Conservation (phyloP, 1,140 invertebrate species). For the Medauroidea extradentata region DNA sequence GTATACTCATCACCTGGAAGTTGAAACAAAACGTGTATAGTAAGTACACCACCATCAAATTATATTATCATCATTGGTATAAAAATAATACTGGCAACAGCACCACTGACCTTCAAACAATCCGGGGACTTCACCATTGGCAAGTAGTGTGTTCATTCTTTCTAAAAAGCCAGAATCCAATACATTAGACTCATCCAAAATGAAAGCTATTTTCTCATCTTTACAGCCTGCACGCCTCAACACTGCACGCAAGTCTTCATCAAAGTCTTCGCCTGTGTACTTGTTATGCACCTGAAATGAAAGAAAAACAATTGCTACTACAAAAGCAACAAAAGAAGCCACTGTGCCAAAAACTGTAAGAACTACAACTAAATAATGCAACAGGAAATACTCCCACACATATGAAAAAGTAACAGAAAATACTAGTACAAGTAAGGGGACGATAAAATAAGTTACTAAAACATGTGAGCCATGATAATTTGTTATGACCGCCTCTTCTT, state of each 20-base stretch:
- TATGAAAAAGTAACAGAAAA: too few species aligned
- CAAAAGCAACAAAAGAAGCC: too few species aligned
- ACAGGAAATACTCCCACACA: too few species aligned
- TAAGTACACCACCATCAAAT: too few species aligned
- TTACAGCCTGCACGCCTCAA: conserved; percentile 92
- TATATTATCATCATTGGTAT: neutral
- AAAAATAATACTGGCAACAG: neutral
- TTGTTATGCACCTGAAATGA: conserved; percentile 51
- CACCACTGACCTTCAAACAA: conserved; percentile 62
- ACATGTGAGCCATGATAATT: too few species aligned
- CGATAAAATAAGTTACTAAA: too few species aligned
- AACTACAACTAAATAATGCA: too few species aligned
- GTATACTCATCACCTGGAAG: conserved; percentile 87
- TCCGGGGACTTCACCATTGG: conserved; percentile 97
- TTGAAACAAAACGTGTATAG: neutral
- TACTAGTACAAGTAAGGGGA: too few species aligned
- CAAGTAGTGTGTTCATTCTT: conserved; percentile 97
- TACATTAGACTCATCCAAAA: conserved; percentile 98
- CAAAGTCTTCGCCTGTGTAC: conserved; percentile 97
- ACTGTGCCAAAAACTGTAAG: too few species aligned
- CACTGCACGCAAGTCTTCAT: conserved; percentile 94
- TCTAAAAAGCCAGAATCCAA: conserved; percentile 98
- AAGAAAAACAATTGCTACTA: neutral
- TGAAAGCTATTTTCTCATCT: conserved; percentile 91
- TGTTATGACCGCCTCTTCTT: too few species aligned